Percentiles rank a stretch among this genome's conserved stretches.
Conservation (phyloP, 2,888 invertebrate genomes). For the Folsomia candida region DNA sequence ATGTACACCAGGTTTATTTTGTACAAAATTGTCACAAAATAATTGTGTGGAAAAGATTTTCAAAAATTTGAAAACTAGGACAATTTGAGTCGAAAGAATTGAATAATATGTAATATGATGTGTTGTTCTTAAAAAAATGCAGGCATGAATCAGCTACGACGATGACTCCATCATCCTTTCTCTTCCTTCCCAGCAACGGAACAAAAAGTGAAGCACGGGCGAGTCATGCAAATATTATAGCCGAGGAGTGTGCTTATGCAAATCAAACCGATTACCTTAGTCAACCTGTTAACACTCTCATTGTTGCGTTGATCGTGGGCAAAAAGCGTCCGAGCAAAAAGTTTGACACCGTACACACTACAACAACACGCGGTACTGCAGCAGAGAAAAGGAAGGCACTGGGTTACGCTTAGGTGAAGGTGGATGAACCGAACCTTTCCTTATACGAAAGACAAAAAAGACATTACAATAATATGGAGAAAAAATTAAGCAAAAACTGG, state of each 20-base stretch:
- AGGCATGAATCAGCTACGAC: background rate
- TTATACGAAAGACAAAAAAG: conserved; percentile 32
- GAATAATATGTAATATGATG: background rate
- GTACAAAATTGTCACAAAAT: background rate
- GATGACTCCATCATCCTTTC: background rate
- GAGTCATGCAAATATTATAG: background rate
- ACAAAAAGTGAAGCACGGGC: background rate
- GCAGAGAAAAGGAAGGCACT: conserved; percentile 39
- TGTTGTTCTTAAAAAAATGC: background rate
- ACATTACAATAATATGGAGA: conserved; percentile 30
- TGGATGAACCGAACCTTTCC: conserved; percentile 35
- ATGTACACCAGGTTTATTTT: too few species aligned
- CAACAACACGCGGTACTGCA: background rate
- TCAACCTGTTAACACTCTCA: conserved; percentile 16
- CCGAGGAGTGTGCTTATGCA: conserved; percentile 7
- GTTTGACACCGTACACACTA: background rate
- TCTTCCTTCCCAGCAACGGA: background rate
- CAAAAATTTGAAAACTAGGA: background rate
- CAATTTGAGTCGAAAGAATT: background rate
- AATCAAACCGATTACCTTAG: conserved; percentile 1
- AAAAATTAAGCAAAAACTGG: conserved; percentile 37
- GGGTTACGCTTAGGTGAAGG: conserved; percentile 34
- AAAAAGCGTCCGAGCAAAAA: conserved; percentile 10
- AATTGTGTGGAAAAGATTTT: background rate
- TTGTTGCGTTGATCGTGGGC: conserved; percentile 6